These are phyloP conservation scores for Centropyge bicolor DNA, from an alignment of 2,797 vertebrate species.

Conservation along the genomic window DNA sequence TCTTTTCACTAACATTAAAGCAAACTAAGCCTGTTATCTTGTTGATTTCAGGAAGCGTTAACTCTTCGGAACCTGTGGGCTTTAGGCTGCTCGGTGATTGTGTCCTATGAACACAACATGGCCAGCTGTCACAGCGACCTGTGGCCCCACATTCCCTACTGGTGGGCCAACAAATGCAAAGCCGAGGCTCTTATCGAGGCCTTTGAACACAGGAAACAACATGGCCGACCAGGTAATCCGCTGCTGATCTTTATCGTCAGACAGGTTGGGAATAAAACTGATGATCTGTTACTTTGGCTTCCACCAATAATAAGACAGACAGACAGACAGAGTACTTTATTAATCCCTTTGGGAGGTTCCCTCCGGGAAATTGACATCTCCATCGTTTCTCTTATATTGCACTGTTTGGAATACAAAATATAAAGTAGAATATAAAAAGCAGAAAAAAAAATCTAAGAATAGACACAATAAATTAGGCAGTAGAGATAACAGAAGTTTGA, in stretches of 20 bases:
- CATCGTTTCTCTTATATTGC: too few species aligned
- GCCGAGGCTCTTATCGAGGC: constrained; percentile 86
- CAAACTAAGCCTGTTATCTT: constrained; percentile 3
- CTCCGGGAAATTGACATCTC: too few species aligned
- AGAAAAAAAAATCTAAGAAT: too few species aligned
- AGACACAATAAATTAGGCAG: too few species aligned
- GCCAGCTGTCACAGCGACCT: constrained; percentile 83
- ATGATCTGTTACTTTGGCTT: background rate
- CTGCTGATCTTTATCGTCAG: background rate
- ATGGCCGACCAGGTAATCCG: constrained; percentile 89
- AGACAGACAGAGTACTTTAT: too few species aligned
- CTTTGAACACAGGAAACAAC: constrained; percentile 88
- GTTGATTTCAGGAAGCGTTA: constrained; percentile 85
- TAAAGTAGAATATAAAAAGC: too few species aligned
- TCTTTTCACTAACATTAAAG: background rate
- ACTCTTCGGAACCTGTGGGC: constrained; percentile 91
- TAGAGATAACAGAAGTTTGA: too few species aligned
- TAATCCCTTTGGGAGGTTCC: too few species aligned
- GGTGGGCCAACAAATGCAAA: constrained; percentile 94
- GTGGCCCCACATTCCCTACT: constrained; percentile 93
- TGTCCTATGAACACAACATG: constrained; percentile 89
- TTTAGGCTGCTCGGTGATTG: constrained; percentile 87
- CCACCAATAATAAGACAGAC: too few species aligned
- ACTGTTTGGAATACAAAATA: too few species aligned
- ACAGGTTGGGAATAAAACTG: background rate